phyloP scores from a whole-genome alignment of 1,140 invertebrate species.

The Ostrea edulis region DNA sequence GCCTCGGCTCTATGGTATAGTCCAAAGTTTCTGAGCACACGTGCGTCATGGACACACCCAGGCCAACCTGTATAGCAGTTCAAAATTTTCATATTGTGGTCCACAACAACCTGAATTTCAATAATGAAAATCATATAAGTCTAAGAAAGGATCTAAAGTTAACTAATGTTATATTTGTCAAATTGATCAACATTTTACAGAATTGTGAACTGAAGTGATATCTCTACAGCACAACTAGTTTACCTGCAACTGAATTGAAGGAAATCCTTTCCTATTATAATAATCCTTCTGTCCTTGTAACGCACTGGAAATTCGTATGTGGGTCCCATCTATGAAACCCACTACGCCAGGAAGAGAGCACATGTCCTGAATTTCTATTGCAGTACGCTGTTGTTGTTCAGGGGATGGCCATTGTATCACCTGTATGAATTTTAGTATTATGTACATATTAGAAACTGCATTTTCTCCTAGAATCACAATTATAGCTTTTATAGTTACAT shows the following conservation, averaged over 20 bases:
- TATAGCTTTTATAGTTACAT: background rate
- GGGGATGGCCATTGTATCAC: conserved; percentile 45
- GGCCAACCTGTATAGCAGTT: conserved; percentile 47
- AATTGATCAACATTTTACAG: no score
- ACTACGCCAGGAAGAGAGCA: conserved; percentile 39
- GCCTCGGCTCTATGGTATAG: no score
- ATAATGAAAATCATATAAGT: no score
- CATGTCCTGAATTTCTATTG: conserved; percentile 10
- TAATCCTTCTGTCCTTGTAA: conserved; percentile 46
- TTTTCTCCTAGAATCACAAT: background rate
- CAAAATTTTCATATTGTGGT: background rate
- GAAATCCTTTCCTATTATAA: conserved; percentile 47
- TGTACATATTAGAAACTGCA: background rate
- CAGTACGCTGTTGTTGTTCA: conserved; percentile 40
- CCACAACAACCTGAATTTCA: no score
- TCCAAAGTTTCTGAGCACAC: conserved; percentile 19
- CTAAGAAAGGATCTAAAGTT: background rate
- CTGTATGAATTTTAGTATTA: background rate
- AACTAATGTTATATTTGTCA: no score
- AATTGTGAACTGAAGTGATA: no score
- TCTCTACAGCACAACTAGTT: background rate
- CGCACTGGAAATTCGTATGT: conserved; percentile 43
- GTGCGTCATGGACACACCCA: conserved; percentile 45
- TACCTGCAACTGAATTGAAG: conserved; percentile 44
- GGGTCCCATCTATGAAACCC: conserved; percentile 45